Conservation (phyloP, 1,140 invertebrate species). For the Drosophila oshimai region DNA sequence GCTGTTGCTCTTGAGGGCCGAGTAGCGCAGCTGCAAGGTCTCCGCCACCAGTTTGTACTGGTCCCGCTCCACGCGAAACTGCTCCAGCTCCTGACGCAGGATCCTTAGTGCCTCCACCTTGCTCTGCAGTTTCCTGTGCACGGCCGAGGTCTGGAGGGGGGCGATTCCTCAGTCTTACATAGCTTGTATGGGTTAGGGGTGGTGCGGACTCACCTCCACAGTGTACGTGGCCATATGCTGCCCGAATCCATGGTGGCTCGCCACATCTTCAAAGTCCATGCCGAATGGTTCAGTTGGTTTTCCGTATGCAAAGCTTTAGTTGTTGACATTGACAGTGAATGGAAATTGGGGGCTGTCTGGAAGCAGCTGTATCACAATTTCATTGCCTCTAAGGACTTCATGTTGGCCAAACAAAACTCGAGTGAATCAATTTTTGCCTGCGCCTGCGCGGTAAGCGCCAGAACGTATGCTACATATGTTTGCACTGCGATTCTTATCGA, state of each 20-base stretch:
- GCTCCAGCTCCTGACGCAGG: slow-evolving; percentile 89
- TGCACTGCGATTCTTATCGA: background rate
- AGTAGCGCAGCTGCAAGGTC: slow-evolving; percentile 88
- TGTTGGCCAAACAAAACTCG: slow-evolving; percentile 13
- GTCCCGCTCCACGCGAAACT: slow-evolving; percentile 90
- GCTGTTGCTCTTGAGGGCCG: slow-evolving; percentile 83
- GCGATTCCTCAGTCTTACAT: background rate
- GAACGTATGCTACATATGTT: slow-evolving; percentile 35
- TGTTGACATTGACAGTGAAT: slow-evolving; percentile 60
- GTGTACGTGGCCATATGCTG: slow-evolving; percentile 71
- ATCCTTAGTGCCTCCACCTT: slow-evolving; percentile 91
- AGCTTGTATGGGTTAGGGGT: background rate
- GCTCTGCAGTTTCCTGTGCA: slow-evolving; percentile 89
- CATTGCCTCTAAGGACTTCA: background rate
- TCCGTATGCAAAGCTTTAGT: slow-evolving; percentile 17
- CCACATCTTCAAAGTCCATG: slow-evolving; percentile 54
- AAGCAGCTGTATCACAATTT: slow-evolving; percentile 15
- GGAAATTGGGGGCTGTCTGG: background rate
- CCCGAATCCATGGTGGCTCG: slow-evolving; percentile 19
- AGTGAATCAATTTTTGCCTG: slow-evolving; percentile 37
- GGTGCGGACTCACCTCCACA: slow-evolving; percentile 55
- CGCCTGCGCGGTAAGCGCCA: slow-evolving; percentile 10
- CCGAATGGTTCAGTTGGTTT: slow-evolving; percentile 50
- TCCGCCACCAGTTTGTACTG: slow-evolving; percentile 92
- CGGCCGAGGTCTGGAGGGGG: slow-evolving; percentile 84